These are phyloP conservation scores for Ericerus pela DNA, from an alignment of 1,140 invertebrate genomes.

Conservation along the genomic window DNA sequence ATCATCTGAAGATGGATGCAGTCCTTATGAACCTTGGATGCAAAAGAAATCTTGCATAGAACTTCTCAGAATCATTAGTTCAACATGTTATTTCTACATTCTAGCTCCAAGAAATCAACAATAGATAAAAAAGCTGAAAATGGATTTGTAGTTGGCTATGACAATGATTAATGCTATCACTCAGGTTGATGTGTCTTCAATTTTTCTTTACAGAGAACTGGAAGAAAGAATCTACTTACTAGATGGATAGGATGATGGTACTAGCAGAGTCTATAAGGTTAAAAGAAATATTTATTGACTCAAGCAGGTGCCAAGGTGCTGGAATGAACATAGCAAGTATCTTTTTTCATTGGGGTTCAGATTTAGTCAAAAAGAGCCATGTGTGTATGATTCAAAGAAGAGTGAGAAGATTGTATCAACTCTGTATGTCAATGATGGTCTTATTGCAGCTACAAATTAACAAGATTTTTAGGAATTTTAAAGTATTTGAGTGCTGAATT, in stretches of 20 bases:
- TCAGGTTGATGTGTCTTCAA: background rate
- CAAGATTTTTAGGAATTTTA: too few species aligned
- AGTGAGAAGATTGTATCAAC: too few species aligned
- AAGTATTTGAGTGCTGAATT: slow-evolving; percentile 4
- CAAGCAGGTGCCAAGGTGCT: too few species aligned
- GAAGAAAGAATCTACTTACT: slow-evolving; percentile 31
- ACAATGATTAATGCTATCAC: slow-evolving; percentile 18
- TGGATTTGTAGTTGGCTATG: slow-evolving; percentile 16
- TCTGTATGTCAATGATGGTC: too few species aligned
- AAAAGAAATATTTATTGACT: too few species aligned
- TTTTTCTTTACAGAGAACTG: slow-evolving; percentile 24
- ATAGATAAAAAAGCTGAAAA: slow-evolving; percentile 14
- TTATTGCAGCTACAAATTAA: too few species aligned
- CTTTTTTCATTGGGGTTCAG: too few species aligned
- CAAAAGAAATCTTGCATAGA: slow-evolving; percentile 18
- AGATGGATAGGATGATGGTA: slow-evolving; percentile 20
- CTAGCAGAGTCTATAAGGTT: too few species aligned
- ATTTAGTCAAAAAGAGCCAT: too few species aligned
- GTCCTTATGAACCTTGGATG: slow-evolving; percentile 27
- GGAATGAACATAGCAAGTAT: too few species aligned
- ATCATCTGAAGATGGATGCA: slow-evolving; percentile 22
- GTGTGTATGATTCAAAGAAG: too few species aligned
- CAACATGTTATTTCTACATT: slow-evolving; percentile 13
- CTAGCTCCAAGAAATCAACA: slow-evolving; percentile 11
- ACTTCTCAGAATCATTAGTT: slow-evolving; percentile 5